Percentiles rank a stretch among this genome's conserved stretches.
phyloP scores from a whole-genome alignment of 2,113 vertebrate species.

The Campylorhamphus procurvoides region DNA sequence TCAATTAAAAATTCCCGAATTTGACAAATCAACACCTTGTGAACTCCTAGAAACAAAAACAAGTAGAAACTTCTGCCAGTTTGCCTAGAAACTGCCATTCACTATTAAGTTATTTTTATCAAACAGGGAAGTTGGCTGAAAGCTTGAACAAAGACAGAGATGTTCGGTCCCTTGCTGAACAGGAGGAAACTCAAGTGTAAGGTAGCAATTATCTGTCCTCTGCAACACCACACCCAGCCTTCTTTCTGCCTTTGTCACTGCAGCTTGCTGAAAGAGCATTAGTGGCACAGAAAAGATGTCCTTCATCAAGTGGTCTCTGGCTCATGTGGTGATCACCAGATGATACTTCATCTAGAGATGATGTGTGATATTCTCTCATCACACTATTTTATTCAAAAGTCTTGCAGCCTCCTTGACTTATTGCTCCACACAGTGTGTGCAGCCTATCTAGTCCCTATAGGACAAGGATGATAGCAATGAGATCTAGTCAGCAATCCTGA shows the following conservation, averaged over 20 bases:
- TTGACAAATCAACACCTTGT: background rate
- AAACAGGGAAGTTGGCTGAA: conserved; percentile 15
- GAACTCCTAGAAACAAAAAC: background rate
- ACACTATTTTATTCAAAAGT: background rate
- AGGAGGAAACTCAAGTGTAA: background rate
- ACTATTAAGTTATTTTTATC: background rate
- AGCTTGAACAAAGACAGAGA: background rate
- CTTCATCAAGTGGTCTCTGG: background rate
- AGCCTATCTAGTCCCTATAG: background rate
- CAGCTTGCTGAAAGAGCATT: background rate
- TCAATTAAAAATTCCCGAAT: background rate
- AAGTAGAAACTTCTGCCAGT: background rate
- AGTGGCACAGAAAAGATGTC: background rate
- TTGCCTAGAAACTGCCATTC: background rate
- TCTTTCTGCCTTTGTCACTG: background rate
- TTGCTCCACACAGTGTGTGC: background rate
- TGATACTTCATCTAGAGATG: background rate
- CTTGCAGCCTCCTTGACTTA: background rate
- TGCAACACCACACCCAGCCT: background rate
- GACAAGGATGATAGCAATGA: background rate
- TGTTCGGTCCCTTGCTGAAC: background rate
- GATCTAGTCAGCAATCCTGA: background rate
- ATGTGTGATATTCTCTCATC: background rate
- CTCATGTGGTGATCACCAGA: background rate
- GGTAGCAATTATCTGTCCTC: conserved; percentile 15